Conservation (phyloP, 2,797 vertebrate species). For the Cyprinella venusta region DNA sequence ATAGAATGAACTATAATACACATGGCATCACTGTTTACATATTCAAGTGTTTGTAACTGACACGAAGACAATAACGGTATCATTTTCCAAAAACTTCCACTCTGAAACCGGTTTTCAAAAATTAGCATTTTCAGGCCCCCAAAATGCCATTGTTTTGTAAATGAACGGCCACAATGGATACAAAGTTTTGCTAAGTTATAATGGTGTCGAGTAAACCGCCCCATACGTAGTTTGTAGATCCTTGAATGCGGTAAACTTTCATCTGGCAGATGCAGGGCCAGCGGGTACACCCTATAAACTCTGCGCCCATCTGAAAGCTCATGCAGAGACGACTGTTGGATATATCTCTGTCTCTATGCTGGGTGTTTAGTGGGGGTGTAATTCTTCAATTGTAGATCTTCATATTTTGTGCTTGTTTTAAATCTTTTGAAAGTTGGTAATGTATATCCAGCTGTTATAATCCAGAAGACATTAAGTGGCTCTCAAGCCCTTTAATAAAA, state of each 20-base stretch:
- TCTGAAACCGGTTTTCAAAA: neutral
- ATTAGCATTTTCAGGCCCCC: neutral
- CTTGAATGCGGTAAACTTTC: conserved; percentile 13
- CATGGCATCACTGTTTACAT: no score
- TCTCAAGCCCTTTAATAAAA: neutral
- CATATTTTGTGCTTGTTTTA: neutral
- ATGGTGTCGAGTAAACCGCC: neutral
- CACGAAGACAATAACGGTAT: neutral
- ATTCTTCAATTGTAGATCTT: conserved; percentile 2
- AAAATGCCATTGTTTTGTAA: neutral
- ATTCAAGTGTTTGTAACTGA: no score
- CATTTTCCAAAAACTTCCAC: neutral
- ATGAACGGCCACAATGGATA: neutral
- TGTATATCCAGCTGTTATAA: conserved; percentile 2
- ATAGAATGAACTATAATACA: no score
- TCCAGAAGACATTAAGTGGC: neutral
- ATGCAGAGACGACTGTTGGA: conserved; percentile 22
- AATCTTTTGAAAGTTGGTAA: neutral
- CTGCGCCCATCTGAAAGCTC: conserved; percentile 3
- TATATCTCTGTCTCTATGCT: conserved; percentile 8
- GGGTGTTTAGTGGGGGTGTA: neutral
- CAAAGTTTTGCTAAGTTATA: neutral
- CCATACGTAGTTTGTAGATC: neutral
- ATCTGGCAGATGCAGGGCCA: conserved; percentile 28
- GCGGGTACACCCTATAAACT: conserved; percentile 13